Conservation (phyloP, 2,113 vertebrate species). For the Trichechus manatus region DNA sequence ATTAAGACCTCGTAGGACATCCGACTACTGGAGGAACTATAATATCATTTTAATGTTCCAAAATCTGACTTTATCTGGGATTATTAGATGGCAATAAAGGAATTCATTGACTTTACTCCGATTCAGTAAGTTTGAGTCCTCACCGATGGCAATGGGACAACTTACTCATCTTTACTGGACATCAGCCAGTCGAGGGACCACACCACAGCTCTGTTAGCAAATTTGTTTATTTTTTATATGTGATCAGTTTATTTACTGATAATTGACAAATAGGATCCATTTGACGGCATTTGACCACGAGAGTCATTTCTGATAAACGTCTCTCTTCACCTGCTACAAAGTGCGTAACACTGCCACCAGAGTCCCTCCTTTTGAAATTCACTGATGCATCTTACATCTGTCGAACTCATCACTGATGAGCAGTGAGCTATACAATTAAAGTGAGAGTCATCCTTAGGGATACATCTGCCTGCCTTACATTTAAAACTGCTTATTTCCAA, state of each 20-base stretch:
- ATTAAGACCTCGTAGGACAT: slow-evolving; percentile 17
- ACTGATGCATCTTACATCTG: neutral
- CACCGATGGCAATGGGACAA: neutral
- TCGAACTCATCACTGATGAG: slow-evolving; percentile 55
- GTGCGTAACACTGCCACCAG: neutral
- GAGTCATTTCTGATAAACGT: neutral
- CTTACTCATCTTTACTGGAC: neutral
- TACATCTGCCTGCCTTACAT: neutral
- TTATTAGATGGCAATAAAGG: neutral
- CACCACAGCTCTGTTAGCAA: neutral
- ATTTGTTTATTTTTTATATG: slow-evolving; percentile 17
- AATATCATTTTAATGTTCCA: neutral
- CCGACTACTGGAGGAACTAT: neutral
- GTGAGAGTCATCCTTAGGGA: neutral
- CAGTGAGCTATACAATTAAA: neutral
- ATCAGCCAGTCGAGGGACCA: neutral
- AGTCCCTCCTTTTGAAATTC: slow-evolving; percentile 8
- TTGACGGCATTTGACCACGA: neutral
- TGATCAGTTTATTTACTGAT: slow-evolving; percentile 13
- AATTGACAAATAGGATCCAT: neutral
- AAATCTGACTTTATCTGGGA: neutral
- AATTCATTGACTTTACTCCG: neutral
- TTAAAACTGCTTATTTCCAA: slow-evolving; percentile 2
- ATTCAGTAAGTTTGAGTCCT: slow-evolving; percentile 38
- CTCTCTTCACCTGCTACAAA: neutral